Conservation (phyloP, 2,797 vertebrate genomes). For the Pangasius macronema region DNA sequence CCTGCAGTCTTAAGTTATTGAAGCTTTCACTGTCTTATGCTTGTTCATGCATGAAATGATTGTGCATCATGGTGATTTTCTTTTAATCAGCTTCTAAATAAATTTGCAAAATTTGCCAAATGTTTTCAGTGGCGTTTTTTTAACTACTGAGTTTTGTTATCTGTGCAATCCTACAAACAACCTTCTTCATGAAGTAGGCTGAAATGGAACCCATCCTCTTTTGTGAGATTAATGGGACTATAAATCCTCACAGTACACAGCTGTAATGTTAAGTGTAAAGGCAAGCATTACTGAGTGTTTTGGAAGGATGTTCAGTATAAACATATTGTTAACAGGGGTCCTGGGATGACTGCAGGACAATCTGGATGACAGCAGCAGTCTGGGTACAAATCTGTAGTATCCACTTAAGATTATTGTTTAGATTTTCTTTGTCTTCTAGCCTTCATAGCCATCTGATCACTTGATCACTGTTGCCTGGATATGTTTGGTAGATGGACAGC, state of each 20-base stretch:
- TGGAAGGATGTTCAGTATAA: not conserved
- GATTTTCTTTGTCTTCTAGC: not conserved
- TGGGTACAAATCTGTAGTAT: not conserved
- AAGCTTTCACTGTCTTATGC: constrained; percentile 62
- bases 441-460: not conserved
- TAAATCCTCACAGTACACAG: not conserved
- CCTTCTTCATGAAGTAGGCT: not conserved
- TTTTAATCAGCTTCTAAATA: constrained; percentile 82
- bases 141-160: not conserved
- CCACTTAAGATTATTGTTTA: not conserved
- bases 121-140: constrained; percentile 2
- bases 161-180: not conserved
- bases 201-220: not conserved
- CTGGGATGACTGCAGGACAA: not conserved
- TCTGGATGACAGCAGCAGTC: not conserved
- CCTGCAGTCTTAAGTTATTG: constrained; percentile 80
- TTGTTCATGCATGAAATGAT: constrained; percentile 66
- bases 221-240: not conserved
- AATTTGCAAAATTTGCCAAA: constrained; percentile 67
- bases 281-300: not conserved
- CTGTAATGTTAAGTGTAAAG: too few relatives aligned
- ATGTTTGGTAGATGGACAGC: not conserved
- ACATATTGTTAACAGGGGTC: not conserved
- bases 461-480: not conserved
- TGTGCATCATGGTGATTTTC: constrained; percentile 71